Conservation (phyloP, 1,140 invertebrate species). For the Triops cancriformis region DNA sequence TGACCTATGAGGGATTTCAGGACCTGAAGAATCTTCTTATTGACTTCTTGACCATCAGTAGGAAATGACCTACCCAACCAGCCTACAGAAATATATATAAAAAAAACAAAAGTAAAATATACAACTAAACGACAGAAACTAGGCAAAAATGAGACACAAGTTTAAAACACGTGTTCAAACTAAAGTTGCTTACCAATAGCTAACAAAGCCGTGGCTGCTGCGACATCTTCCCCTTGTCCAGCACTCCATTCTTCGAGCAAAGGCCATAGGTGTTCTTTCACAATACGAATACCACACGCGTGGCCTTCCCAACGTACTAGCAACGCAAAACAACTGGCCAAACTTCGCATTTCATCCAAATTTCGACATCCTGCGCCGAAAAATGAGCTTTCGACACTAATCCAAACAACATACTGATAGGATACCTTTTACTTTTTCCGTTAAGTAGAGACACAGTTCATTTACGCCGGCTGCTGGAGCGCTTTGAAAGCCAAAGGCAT, state of each 20-base stretch:
- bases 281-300: not conserved
- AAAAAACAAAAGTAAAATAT: no score
- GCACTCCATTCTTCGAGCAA: slow-evolving; percentile 21
- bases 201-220: slow-evolving; percentile 8
- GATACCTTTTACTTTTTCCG: not conserved
- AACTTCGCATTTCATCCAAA: slow-evolving; percentile 18
- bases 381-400: not conserved
- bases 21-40: not conserved
- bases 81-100: not conserved
- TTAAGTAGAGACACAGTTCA: not conserved
- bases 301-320: slow-evolving; percentile 22
- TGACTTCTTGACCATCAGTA: not conserved
- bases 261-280: slow-evolving; percentile 15
- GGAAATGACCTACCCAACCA: not conserved
- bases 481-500: slow-evolving; percentile 14
- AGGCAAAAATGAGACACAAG: not conserved
- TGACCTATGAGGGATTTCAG: not conserved
- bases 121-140: no score
- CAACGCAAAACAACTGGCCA: not conserved
- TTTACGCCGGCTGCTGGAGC: not conserved
- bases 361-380: not conserved
- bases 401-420: not conserved
- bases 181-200: slow-evolving; percentile 15
- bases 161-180: not conserved
- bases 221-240: slow-evolving; percentile 14